Percentiles rank a stretch among this genome's conserved stretches.
phyloP scores from a whole-genome alignment of 2,113 vertebrate genomes.

The Cichladusa arquata region DNA sequence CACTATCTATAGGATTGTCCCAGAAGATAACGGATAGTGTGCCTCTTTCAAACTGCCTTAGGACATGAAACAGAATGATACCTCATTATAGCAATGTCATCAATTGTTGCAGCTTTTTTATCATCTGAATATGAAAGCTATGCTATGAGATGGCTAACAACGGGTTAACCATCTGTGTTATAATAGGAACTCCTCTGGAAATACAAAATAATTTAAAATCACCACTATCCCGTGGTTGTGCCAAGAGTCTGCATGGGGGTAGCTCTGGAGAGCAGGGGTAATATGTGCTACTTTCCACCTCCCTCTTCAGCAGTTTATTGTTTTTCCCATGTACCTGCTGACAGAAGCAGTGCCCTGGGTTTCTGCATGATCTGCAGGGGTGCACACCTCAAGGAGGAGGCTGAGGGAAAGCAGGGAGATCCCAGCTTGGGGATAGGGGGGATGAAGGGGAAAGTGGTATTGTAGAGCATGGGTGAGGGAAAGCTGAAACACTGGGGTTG shows the following conservation, averaged over 20 bases:
- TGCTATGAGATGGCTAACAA: not conserved
- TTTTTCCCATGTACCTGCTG: not conserved
- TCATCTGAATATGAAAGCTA: not conserved
- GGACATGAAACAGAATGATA: not conserved
- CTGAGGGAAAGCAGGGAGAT: not conserved
- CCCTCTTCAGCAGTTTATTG: not conserved
- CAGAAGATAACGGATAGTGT: not conserved
- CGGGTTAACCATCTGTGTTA: not conserved
- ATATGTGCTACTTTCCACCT: not conserved
- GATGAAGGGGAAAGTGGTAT: accelerated
- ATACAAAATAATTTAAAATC: not conserved
- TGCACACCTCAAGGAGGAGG: accelerated
- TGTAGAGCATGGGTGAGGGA: not conserved
- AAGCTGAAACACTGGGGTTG: not conserved
- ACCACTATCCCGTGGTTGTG: not conserved
- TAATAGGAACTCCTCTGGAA: not conserved
- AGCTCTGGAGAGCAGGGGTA: not conserved
- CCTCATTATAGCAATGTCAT: slow-evolving; percentile 2
- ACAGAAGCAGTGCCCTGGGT: not conserved
- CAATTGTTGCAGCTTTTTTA: not conserved
- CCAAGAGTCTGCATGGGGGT: not conserved
- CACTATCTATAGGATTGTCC: not conserved
- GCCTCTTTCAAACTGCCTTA: not conserved
- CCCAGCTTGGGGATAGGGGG: not conserved
- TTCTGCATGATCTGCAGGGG: not conserved